Evolutionary conservation across 2,888 invertebrate species (phyloP), one percentile per base, ranked within the genome.

Genomic region (Steinernema carpocapsae): DNA sequence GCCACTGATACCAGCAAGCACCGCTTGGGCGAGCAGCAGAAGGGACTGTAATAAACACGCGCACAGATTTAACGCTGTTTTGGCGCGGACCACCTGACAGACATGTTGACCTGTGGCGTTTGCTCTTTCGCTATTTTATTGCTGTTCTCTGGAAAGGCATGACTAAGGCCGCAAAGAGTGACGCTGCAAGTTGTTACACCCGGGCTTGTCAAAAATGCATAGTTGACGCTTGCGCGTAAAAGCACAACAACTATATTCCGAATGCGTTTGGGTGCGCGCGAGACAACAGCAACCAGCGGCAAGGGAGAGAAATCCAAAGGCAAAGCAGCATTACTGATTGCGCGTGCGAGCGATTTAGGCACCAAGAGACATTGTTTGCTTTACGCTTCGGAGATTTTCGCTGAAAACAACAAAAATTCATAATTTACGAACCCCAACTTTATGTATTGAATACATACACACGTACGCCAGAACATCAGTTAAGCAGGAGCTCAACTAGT

Each of bases 361-460:
- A 26, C 56, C 3, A 24, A 22, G 56, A 17, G 26, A 56, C 56
- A 26, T 56, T 56, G 56, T 26, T 56, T 56, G 56, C 22, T 56
- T 14, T 24, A 56, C 26, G 56, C 56, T 56, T 56, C 4, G 14
- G 19, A 26, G 56, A 26, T 6, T 56, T 56, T 14, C 4, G 56
- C 26, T 6, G 56, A 19, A 56, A 19, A 56, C 56, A 56, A 56
- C 56, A 56, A 56, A 24, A 56, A 24, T 56, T 56, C 56, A 56
- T 56, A 56, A 19, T 56, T 56, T 26, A 19, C 56, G 56, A 22
- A 19, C 56, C 48, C 14, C 48, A 48, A 48, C 48, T 48, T 19
- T 48, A 48, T 7, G 48, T 48, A 7, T 3, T 17, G 14, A 48
- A 14, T 14, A 48, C 7, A 17, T 48, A 14, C 17, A 48, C 10